These are phyloP conservation scores for Syngnathus typhle DNA, from an alignment of 2,113 vertebrate genomes.

Conservation along the genomic window DNA sequence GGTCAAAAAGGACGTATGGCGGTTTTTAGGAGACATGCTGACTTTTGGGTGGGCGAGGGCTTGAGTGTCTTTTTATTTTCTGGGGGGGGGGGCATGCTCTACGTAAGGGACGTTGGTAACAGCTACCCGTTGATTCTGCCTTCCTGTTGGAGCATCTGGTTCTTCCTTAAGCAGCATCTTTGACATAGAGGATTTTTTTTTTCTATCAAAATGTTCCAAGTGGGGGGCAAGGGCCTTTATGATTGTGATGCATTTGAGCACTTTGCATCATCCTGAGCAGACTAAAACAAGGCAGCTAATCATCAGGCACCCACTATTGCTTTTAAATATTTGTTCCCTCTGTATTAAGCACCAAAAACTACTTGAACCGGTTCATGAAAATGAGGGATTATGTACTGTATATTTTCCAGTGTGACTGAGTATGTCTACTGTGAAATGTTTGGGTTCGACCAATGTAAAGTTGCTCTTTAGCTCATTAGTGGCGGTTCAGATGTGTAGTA, in stretches of 20 bases:
- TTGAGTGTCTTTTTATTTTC: not conserved
- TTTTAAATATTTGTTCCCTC: not conserved
- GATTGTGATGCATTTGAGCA: not conserved
- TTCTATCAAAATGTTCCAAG: not conserved
- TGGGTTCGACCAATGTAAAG: not conserved
- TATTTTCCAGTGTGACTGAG: not conserved
- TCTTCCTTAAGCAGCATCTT: not conserved
- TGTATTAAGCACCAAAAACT: not conserved
- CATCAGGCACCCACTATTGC: not conserved
- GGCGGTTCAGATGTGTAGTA: not conserved
- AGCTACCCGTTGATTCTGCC: not conserved
- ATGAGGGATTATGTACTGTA: not conserved
- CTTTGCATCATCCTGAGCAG: not conserved
- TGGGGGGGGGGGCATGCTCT: not conserved
- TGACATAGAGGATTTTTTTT: not conserved
- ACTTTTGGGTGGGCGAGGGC: not conserved
- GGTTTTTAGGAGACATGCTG: not conserved
- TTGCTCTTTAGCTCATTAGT: not conserved
- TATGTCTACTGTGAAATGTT: not conserved
- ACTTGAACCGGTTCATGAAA: not conserved
- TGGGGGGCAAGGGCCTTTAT: not conserved
- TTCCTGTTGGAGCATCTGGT: not conserved
- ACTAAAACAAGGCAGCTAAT: not conserved
- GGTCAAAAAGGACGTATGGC: no score
- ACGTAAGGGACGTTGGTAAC: not conserved